Conservation (phyloP, 2,113 vertebrate genomes). For the Drymodes brunneopygia region DNA sequence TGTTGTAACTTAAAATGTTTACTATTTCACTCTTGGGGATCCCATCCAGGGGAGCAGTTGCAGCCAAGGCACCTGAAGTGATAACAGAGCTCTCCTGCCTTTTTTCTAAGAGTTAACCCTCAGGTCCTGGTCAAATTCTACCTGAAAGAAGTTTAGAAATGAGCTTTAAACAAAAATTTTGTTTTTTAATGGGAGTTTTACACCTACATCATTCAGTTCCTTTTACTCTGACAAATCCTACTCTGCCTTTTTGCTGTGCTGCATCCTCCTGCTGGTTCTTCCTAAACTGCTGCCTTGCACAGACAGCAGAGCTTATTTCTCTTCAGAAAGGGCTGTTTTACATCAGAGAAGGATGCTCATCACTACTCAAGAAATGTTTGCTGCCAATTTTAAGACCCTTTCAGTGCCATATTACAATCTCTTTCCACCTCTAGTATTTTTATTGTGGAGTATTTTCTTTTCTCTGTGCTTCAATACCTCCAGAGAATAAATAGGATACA, state of each 20-base stretch:
- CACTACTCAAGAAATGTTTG: not conserved
- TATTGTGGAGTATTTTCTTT: not conserved
- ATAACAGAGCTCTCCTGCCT: not conserved
- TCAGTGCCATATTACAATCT: not conserved
- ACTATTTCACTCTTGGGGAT: not conserved
- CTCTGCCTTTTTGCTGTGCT: not conserved
- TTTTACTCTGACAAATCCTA: not conserved
- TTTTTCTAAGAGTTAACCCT: not conserved
- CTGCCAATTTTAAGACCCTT: not conserved
- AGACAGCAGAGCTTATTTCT: not conserved
- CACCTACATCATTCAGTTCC: not conserved
- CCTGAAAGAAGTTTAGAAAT: not conserved
- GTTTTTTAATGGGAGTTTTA: not conserved
- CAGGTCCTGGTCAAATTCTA: not conserved
- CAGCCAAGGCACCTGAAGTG: not conserved
- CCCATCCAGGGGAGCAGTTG: not conserved
- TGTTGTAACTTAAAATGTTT: accelerated
- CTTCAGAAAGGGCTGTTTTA: not conserved
- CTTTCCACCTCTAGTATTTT: not conserved
- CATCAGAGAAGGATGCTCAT: not conserved
- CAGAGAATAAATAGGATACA: not conserved
- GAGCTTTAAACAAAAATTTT: not conserved
- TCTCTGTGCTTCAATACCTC: not conserved
- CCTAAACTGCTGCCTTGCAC: not conserved
- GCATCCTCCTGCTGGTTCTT: not conserved